Evolutionary conservation across 2,797 vertebrate species (phyloP).

Genomic region (Phyllotis vaccarum): DNA sequence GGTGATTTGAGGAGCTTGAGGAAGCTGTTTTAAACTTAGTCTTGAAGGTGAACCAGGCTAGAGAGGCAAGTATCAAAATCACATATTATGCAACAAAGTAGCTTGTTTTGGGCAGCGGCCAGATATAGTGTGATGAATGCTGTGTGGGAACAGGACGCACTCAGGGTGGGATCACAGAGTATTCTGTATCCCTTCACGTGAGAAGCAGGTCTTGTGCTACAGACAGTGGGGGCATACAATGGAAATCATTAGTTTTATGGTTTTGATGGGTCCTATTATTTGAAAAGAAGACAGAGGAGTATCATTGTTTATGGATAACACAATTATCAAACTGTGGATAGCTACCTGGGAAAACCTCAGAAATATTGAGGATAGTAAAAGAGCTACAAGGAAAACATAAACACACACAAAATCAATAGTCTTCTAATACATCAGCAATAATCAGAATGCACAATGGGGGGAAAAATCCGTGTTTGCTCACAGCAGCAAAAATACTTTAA

Average conservation of each 20-base stretch:
- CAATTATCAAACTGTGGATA: neutral
- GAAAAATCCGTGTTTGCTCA: neutral
- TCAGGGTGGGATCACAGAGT: neutral
- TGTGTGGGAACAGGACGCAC: neutral
- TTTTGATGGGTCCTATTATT: neutral
- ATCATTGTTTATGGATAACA: neutral
- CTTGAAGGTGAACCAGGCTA: neutral
- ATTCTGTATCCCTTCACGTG: no score
- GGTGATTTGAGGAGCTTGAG: neutral
- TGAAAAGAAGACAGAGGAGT: neutral
- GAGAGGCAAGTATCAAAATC: no score
- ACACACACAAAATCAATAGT: conserved; percentile 12
- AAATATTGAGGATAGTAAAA: neutral
- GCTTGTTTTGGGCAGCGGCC: neutral
- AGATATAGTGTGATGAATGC: rapidly evolving
- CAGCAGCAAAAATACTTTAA: neutral
- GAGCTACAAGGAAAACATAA: neutral
- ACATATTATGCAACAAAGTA: neutral
- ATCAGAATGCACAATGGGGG: neutral
- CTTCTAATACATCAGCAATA: neutral
- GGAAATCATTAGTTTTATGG: neutral
- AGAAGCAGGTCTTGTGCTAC: neutral
- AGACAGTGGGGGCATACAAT: neutral
- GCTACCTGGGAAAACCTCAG: neutral
- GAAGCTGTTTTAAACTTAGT: neutral